These are phyloP conservation scores for Tetramorium alpestre DNA, from an alignment of 1,140 invertebrate genomes.

Conservation along the genomic window DNA sequence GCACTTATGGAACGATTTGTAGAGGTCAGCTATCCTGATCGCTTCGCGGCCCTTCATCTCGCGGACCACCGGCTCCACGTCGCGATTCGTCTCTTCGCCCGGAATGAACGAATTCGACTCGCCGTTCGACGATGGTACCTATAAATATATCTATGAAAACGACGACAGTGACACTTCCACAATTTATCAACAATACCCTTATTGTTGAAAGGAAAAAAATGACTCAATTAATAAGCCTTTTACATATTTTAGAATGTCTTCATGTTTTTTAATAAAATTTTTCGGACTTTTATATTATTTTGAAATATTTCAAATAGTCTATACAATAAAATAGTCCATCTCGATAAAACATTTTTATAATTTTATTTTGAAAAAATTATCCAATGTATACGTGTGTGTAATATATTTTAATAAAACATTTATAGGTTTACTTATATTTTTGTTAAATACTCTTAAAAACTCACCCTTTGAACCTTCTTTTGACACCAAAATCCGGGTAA, in stretches of 20 bases:
- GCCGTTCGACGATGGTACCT: slow-evolving; percentile 87
- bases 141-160: slow-evolving; percentile 52
- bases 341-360: not conserved
- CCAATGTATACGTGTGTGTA: not conserved
- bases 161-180: not conserved
- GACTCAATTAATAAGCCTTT: not conserved
- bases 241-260: not conserved
- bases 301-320: not conserved
- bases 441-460: slow-evolving; percentile 44
- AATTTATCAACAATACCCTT: not conserved
- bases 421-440: not conserved
- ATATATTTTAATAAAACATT: not conserved
- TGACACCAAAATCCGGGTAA: slow-evolving; percentile 89
- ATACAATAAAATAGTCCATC: not conserved
- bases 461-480: slow-evolving; percentile 85
- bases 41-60: slow-evolving; percentile 91
- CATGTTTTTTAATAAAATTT: not conserved
- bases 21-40: slow-evolving; percentile 91
- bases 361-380: not conserved
- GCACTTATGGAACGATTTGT: slow-evolving; percentile 89
- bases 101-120: slow-evolving; percentile 88
- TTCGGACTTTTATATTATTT: not conserved
- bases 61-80: slow-evolving; percentile 91
- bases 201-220: not conserved
- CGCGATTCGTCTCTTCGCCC: slow-evolving; percentile 85